Evolutionary conservation across 2,113 vertebrate genomes (phyloP).

Genomic region (Halcyon malimbica): DNA sequence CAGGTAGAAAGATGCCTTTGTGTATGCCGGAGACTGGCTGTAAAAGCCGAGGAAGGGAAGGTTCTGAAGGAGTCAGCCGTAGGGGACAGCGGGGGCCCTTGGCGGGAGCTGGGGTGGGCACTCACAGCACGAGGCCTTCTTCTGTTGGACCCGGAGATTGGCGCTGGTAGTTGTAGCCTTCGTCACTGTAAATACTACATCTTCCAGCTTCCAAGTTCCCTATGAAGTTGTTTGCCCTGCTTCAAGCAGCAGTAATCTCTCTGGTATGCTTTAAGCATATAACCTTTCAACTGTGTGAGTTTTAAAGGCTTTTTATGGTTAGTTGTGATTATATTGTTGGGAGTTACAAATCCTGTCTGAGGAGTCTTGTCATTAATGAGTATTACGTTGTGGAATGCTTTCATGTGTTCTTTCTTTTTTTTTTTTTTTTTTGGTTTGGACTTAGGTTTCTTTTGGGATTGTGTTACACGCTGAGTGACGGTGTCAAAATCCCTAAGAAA

Average conservation of each 20-base stretch:
- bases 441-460: neutral
- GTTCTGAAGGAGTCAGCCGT: neutral
- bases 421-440: too few species aligned
- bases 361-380: neutral
- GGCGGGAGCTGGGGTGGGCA: neutral
- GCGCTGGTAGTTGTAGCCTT: neutral
- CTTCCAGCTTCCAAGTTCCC: neutral
- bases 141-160: neutral
- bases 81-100: slow-evolving; percentile 22
- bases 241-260: neutral
- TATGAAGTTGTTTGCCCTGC: neutral
- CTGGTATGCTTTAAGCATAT: neutral
- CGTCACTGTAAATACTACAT: neutral
- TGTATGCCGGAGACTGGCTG: neutral
- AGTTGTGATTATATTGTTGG: neutral
- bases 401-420: neutral
- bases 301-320: slow-evolving; percentile 18
- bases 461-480: neutral
- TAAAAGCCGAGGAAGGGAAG: slow-evolving; percentile 16
- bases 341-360: neutral
- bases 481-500: neutral
- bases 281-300: neutral
- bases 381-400: neutral
- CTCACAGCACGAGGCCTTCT: neutral
- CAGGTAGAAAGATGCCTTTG: slow-evolving; percentile 50